These are phyloP conservation scores for Crocallis elinguaria DNA, from an alignment of 2,888 invertebrate genomes.

Conservation along the genomic window DNA sequence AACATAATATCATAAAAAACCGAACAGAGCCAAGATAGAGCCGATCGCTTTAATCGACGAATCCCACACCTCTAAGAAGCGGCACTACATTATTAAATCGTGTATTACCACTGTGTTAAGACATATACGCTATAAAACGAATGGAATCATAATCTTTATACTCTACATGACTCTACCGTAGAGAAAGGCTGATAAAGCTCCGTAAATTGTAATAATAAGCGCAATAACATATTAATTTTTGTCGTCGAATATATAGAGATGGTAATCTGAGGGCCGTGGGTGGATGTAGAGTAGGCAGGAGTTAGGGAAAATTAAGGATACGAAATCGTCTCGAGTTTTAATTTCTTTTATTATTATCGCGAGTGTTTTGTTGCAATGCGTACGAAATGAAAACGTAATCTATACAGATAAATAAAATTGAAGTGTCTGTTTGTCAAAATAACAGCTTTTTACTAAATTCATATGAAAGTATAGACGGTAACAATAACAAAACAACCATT, in stretches of 20 bases:
- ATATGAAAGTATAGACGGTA: no score
- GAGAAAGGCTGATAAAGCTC: conserved; percentile 23
- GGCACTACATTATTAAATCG: conserved; percentile 11
- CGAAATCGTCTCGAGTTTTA: background rate
- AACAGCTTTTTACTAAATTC: no score
- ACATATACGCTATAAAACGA: conserved; percentile 17
- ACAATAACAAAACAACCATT: no score
- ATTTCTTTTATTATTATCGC: background rate
- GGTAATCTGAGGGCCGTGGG: conserved; percentile 30
- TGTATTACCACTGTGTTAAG: conserved; percentile 18
- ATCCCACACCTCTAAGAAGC: background rate
- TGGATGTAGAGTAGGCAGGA: conserved; percentile 28
- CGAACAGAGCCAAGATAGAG: background rate
- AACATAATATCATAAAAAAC: no score
- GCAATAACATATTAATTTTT: conserved; percentile 58
- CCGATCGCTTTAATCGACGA: background rate
- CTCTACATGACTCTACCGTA: conserved; percentile 1
- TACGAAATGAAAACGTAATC: no score
- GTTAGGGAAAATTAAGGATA: conserved; percentile 2
- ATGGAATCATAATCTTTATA: conserved; percentile 18
- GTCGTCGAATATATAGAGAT: conserved; percentile 32
- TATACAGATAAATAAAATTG: no score
- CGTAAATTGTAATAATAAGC: conserved; percentile 53
- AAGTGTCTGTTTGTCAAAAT: no score
- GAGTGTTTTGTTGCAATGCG: background rate